Evolutionary conservation across 2,113 vertebrate species (phyloP).

Genomic region (Phrynosoma blainvillii): DNA sequence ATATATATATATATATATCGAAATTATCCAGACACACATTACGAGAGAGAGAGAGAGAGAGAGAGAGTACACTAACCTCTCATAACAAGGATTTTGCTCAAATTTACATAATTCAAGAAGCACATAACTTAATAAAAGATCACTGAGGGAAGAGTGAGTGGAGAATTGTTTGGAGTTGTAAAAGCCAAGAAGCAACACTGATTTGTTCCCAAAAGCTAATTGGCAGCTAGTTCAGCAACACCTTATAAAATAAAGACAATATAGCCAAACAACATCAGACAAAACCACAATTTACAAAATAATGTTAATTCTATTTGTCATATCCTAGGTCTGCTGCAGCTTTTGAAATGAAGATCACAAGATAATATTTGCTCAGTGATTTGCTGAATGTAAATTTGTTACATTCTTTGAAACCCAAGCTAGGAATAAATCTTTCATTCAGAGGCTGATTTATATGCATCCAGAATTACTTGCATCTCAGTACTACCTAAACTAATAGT

Average conservation of each 20-base stretch:
- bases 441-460: not conserved
- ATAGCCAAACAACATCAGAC: constrained; percentile 1
- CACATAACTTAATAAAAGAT: not conserved
- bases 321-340: not conserved
- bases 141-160: not conserved
- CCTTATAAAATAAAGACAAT: not conserved
- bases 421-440: not conserved
- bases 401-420: not conserved
- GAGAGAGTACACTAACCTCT: too few relatives aligned
- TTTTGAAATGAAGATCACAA: constrained; percentile 22
- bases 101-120: not conserved
- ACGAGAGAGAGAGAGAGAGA: too few relatives aligned
- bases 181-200: not conserved
- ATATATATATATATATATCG: too few relatives aligned
- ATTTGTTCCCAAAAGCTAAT: constrained; percentile 2
- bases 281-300: not conserved
- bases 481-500: not conserved
- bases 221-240: not conserved
- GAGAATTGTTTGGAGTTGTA: not conserved
- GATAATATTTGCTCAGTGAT: constrained; percentile 5
- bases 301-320: not conserved
- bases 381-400: not conserved
- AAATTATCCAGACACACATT: too few relatives aligned
- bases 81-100: not conserved
- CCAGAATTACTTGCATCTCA: not conserved